Evolutionary conservation across 2,113 vertebrate species (phyloP), one percentile per base, ranked within the genome.

Genomic region (Gavia stellata): DNA sequence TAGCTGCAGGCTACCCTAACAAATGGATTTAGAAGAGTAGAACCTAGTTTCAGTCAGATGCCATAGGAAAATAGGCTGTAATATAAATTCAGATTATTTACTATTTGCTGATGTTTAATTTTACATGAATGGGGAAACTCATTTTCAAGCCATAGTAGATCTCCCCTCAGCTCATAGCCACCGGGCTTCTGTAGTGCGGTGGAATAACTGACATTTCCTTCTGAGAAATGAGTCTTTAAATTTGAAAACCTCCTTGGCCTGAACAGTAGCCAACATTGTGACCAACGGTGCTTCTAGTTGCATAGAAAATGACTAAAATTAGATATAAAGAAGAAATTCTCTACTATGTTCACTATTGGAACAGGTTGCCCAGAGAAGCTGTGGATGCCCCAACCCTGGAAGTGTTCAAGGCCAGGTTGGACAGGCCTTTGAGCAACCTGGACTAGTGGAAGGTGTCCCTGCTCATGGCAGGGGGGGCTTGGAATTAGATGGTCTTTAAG

Each of bases 11-110:
- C 56, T 94, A 90, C 50, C 21, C 17, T 88, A 71, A 63, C 18
- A 94, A 95, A 91, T 61, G 25, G 78, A 91, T 92, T 96, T 65
- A 88, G 53, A 79, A 56, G 15, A 95, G 31, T 62, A 95, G 58
- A 90, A 86, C 26, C 23, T 80, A 72, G 83, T 90, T 95, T 95
- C 58, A 92, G 38, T 18, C 49, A 82, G 40, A 94, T 87, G 52
- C 19, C 24, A 95, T 25, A 77, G 55, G 28, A 93, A 61, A 93
- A 78, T 17, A 83, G 20, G 14, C 33, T 66, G 42, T 56, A 81
- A 83, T 63, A 52, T 53, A 90, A 77, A 93, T 86, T 95, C 58
- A 80, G 31, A 50, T 80, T 90, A 63, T 95, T 93, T 73, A 93
- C 25, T 95, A 10, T 86, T 80, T 61, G 25, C 42, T 80, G 31